A percentile compares a stretch with the other conserved stretches of the same genome.
Evolutionary conservation across 2,888 invertebrate genomes (phyloP).

Genomic region (Andrena dorsata): DNA sequence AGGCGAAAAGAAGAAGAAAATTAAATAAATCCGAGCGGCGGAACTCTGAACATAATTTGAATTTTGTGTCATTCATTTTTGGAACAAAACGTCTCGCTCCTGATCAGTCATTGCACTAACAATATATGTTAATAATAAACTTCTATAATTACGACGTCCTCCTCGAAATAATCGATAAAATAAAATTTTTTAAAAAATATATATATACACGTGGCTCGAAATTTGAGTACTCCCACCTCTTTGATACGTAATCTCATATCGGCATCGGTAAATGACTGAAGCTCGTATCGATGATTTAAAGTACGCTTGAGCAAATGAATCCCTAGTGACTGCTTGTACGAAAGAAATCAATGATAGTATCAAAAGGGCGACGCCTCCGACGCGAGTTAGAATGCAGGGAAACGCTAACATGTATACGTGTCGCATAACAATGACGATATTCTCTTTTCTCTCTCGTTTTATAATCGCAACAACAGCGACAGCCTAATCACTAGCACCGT

Average conservation of each 20-base stretch:
- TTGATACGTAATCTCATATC: slow-evolving; percentile 33
- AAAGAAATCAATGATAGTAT: slow-evolving; percentile 37
- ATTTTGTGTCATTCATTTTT: no score
- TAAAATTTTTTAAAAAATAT: background rate
- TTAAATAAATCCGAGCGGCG: no score
- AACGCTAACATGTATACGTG: slow-evolving; percentile 26
- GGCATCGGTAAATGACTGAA: slow-evolving; percentile 22
- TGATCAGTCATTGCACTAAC: background rate
- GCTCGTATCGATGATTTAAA: slow-evolving; percentile 28
- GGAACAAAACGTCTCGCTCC: background rate
- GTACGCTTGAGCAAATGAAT: slow-evolving; percentile 51
- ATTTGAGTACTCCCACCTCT: slow-evolving; percentile 34
- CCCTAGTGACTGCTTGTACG: slow-evolving; percentile 20
- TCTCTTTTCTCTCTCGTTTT: slow-evolving; percentile 12
- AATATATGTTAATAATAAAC: background rate
- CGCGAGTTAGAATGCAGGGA: slow-evolving; percentile 14
- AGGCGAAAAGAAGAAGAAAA: background rate
- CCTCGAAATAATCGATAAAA: background rate
- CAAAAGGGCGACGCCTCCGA: slow-evolving; percentile 11
- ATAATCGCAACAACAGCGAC: slow-evolving; percentile 45
- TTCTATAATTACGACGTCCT: background rate
- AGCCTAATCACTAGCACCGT: slow-evolving; percentile 59
- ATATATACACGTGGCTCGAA: background rate
- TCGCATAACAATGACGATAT: slow-evolving; percentile 49
- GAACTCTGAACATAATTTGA: no score